Base-by-base conservation (phyloP, 2,888 invertebrate species). In the Isoperla grammatica region DNA sequence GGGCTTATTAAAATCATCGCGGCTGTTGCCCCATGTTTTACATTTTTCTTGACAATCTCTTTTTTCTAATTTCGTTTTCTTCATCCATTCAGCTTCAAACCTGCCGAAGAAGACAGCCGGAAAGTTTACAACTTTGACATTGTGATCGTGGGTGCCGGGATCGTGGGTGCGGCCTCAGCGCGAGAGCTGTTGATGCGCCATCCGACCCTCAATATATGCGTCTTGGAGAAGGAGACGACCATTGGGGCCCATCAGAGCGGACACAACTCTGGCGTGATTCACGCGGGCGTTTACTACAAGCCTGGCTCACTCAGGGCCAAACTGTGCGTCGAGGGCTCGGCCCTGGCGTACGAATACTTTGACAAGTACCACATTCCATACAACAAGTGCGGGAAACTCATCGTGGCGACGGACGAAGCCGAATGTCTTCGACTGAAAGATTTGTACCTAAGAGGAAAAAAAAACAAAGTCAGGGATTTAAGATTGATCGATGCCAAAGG, bases 201-300 rank as follows among this genome's bases (percentile, higher is more conserved):
- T 75, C 92, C 93, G 22, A 73, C 81, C 12, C 74, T 97, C 54
- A 89, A 85, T 70, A 83, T 97, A 71, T 93, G 91, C 11, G 78
- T 99, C 11, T 72, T 98, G 39, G 99, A 99, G 73, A 99, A 99
- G 75, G 99, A 99, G 74, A 74, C 77, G 11, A 74, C 77, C 54
- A 76, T 97, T 68, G 97, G 95, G 0, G 75, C 74, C 60, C 99
- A 99, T 75, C 99, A 99, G 77, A 95, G 90, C 73, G 95, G 96
- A 0, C 90, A 95, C 72, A 99, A 99, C 74, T 96, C 96, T 73
- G 99, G 99, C 12, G 98, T 99, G 0, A 86, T 99, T 61, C 98
- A 99, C 78, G 95, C 95, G n/a, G 95, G 95, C 11, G 94, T 91
- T 70, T 90, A 90, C 74, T 94, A 95, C 70, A 88, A 86, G 69